Evolutionary conservation across 2,888 invertebrate species (phyloP), one percentile per base, ranked within the genome.

Genomic region (Macrophya annulata): DNA sequence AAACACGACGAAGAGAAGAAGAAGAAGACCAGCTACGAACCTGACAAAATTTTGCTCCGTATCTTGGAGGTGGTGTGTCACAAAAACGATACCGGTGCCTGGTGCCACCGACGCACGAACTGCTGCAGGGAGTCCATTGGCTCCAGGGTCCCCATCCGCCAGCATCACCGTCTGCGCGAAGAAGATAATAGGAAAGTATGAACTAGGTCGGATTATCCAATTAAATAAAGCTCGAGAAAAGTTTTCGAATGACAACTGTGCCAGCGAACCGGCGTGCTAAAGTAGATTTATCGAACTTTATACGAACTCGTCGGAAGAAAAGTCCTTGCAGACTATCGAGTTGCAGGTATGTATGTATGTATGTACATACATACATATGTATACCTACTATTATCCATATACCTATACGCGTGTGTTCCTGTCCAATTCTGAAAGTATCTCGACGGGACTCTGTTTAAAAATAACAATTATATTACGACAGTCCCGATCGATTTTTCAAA

Each of bases 41-140:
- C 95, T 97, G 96, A 91, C 98, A 98, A 93, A 97, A 98, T 92
- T 97, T 97, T 15, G 98, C 98, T 0, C 98, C 98, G 91, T 98
- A 98, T 68, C 97, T 95, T 0, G 98, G 98, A 0, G 97, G 97
- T 0, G 98, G 98, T 0, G 96, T 97, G 93, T 98, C 97, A 91
- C 98, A 98, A 94, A 98, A 97, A 88, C 98, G 95, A 93, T 98
- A 97, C 21, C 98, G 95, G 92, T 96, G 97, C 87, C 96, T 95
- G 21, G 96, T 97, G 0, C 98, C 98, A 81, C 96, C 96, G 71
- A 96, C 95, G 90, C 96, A 96, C 86, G 96, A 96, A 86, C 95
- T 96, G 0, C 97, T 97, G 91, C 98, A 98, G 0, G 96, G 95
- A 0, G 97, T 97, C 98, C 98, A 98, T 84, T 96, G 94, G 72